These are phyloP conservation scores for Falco naumanni DNA, from an alignment of 2,797 vertebrate genomes.

Conservation along the genomic window DNA sequence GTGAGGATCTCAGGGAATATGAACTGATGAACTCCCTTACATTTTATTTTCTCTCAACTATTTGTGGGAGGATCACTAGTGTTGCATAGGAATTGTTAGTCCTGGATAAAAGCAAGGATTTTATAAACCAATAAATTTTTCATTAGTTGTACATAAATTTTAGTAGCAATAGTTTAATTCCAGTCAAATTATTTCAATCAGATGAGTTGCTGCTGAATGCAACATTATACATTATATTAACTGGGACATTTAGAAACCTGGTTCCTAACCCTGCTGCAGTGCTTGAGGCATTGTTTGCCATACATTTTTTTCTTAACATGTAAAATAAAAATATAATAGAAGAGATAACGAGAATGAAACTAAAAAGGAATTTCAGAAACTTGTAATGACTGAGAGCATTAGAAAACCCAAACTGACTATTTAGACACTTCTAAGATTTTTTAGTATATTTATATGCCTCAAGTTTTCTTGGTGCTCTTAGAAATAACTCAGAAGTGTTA, in stretches of 20 bases:
- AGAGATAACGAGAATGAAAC: slow-evolving; percentile 61
- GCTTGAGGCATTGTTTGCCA: slow-evolving; percentile 39
- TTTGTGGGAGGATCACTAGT: slow-evolving; percentile 76
- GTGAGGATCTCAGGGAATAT: slow-evolving; percentile 77
- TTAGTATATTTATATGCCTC: background rate
- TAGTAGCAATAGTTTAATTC: slow-evolving; percentile 77
- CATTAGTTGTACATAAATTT: slow-evolving; percentile 79
- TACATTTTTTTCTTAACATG: slow-evolving; percentile 20
- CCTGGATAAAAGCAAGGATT: slow-evolving; percentile 77
- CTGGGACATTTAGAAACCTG: slow-evolving; percentile 74
- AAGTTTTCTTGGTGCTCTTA: background rate
- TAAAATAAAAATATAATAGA: slow-evolving; percentile 54
- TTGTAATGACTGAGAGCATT: slow-evolving; percentile 37
- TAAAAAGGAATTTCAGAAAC: slow-evolving; percentile 31
- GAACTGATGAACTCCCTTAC: slow-evolving; percentile 76
- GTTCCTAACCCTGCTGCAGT: slow-evolving; percentile 10
- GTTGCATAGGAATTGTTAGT: slow-evolving; percentile 78
- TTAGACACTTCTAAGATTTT: background rate
- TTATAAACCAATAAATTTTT: slow-evolving; percentile 82
- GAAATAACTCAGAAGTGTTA: background rate
- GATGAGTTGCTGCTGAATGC: slow-evolving; percentile 68
- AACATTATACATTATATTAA: slow-evolving; percentile 74
- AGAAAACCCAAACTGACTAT: background rate
- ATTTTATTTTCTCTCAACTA: slow-evolving; percentile 80
- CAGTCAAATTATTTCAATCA: slow-evolving; percentile 76